Percentiles rank a stretch among this genome's conserved stretches.
Evolutionary conservation across 2,888 invertebrate species (phyloP).

Genomic region (Aplocera efformata): DNA sequence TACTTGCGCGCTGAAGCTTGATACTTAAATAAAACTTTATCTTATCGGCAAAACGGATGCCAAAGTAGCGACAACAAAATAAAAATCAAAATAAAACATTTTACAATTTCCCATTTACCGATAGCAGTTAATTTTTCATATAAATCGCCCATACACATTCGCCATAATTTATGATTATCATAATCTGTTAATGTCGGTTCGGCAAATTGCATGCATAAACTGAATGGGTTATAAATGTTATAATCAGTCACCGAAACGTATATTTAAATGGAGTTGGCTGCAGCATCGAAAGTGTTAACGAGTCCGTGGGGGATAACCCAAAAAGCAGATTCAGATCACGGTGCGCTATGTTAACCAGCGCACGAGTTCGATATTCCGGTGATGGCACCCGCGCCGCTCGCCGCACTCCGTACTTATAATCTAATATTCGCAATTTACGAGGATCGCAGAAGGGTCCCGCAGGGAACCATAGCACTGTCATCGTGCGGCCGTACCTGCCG

Average conservation of each 20-base stretch:
- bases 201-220: constrained; percentile 14
- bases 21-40: constrained; percentile 19
- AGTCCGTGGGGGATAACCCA: constrained; percentile 36
- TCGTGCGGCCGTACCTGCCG: constrained; percentile 67
- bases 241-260: constrained; percentile 25
- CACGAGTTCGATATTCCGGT: constrained; percentile 70
- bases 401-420: constrained; percentile 77
- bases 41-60: not conserved
- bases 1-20: constrained; percentile 18
- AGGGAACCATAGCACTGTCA: constrained; percentile 73
- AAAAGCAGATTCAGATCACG: constrained; percentile 73
- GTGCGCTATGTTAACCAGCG: constrained; percentile 56
- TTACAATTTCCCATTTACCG: constrained; percentile 7
- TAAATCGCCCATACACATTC: constrained; percentile 12
- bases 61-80: constrained; percentile 7
- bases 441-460: constrained; percentile 68
- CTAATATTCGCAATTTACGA: constrained; percentile 80
- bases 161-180: constrained; percentile 14
- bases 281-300: constrained; percentile 24
- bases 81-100: constrained; percentile 9
- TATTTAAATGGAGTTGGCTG: constrained; percentile 20
- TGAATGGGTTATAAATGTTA: constrained; percentile 15
- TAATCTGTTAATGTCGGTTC: constrained; percentile 17
- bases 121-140: constrained; percentile 6
- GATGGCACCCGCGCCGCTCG: constrained; percentile 60